Evolutionary conservation across 2,113 vertebrate genomes (phyloP).

Genomic region (Loxodonta africana): DNA sequence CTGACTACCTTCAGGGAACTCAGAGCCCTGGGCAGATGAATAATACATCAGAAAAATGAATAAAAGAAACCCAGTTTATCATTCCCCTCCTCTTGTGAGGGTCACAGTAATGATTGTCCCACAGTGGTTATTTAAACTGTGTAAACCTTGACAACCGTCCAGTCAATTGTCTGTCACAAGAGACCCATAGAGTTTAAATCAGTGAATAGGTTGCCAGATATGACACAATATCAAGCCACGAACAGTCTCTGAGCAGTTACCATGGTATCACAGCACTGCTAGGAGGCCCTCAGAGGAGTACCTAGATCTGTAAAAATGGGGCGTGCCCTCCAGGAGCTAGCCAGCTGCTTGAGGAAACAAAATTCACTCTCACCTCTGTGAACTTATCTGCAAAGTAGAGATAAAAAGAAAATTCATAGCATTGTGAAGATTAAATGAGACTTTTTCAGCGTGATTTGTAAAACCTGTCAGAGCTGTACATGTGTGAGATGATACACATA

Average conservation of each 20-base stretch:
- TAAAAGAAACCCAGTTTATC: neutral
- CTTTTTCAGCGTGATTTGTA: neutral
- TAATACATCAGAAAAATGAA: neutral
- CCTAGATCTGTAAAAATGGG: neutral
- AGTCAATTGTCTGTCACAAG: neutral
- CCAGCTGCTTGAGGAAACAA: neutral
- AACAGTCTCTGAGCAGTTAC: neutral
- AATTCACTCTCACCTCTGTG: neutral
- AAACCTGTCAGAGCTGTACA: neutral
- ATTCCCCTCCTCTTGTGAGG: neutral
- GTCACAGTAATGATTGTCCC: neutral
- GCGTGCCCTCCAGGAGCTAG: rapidly evolving
- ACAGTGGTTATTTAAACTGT: neutral
- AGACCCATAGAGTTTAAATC: neutral
- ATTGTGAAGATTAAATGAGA: neutral
- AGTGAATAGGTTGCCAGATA: neutral
- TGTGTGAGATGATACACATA: neutral
- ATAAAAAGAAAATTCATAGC: neutral
- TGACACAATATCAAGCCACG: rapidly evolving
- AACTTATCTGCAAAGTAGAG: neutral
- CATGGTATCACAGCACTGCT: rapidly evolving
- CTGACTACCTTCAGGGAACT: neutral
- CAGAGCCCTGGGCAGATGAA: neutral
- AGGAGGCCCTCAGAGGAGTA: neutral
- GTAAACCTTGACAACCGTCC: neutral